Conservation (phyloP, 2,888 invertebrate species). For the Dysmachus trigonus region DNA sequence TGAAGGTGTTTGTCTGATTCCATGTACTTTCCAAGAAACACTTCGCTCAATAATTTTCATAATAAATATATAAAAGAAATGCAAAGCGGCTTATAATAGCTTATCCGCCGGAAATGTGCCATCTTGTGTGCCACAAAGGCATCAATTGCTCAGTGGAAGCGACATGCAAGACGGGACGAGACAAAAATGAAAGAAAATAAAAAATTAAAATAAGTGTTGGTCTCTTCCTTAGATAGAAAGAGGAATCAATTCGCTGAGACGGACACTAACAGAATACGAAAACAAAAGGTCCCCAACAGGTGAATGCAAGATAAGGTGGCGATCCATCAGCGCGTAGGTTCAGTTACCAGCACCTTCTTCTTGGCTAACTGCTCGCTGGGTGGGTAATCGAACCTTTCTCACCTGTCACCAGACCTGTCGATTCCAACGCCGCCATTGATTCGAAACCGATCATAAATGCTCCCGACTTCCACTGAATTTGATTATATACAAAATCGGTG, state of each 20-base stretch:
- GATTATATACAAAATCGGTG: not conserved
- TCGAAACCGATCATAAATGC: not conserved
- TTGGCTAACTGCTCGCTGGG: not conserved
- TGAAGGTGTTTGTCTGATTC: not conserved
- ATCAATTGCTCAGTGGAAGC: not conserved
- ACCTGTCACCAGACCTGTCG: not conserved
- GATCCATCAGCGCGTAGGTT: not conserved
- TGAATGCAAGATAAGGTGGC: not conserved
- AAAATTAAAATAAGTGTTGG: not conserved
- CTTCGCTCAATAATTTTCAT: not conserved
- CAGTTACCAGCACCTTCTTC: not conserved
- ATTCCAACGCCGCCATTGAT: not conserved
- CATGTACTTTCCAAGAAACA: not conserved
- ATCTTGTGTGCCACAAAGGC: not conserved
- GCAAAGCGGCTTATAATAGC: not conserved
- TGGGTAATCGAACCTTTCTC: not conserved
- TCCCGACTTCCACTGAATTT: not conserved
- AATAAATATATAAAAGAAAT: not conserved
- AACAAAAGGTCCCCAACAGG: slow-evolving; percentile 8
- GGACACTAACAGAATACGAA: slow-evolving; percentile 6
- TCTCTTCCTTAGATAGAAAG: not conserved
- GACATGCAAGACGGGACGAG: not conserved
- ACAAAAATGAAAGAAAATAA: not conserved
- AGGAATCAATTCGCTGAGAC: not conserved
- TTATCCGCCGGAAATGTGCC: not conserved